Conservation (phyloP, 2,797 vertebrate genomes). For the Aratinga solstitialis region DNA sequence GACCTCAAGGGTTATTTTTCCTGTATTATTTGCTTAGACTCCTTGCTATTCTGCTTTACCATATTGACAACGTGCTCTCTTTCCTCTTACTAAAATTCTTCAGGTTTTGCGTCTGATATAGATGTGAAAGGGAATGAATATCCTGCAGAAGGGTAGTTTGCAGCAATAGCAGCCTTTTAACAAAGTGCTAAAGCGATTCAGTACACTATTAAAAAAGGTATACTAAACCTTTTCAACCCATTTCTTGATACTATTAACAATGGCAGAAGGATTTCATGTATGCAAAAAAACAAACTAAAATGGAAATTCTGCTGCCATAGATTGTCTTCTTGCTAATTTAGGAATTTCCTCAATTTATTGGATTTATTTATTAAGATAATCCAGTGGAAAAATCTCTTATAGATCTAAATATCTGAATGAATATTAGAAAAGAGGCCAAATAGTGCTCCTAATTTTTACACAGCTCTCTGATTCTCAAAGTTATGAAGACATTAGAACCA, state of each 20-base stretch:
- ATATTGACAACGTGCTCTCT: not conserved
- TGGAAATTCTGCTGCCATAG: not conserved
- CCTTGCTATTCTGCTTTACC: not conserved
- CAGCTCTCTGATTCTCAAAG: not conserved
- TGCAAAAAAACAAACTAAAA: not conserved
- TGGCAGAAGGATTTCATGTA: not conserved
- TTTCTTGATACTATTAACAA: not conserved
- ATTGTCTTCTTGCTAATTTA: not conserved
- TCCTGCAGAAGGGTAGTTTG: rapidly evolving
- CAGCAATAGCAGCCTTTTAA: not conserved
- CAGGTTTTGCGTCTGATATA: not conserved
- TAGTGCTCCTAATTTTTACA: not conserved
- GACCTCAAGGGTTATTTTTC: not conserved
- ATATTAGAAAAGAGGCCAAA: not conserved
- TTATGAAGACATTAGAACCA: not conserved
- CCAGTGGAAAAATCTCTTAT: not conserved
- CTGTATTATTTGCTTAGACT: not conserved
- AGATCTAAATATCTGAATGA: not conserved
- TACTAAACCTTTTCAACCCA: not conserved
- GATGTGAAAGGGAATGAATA: not conserved
- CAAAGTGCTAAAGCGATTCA: not conserved
- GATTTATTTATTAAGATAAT: not conserved
- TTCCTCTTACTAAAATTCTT: not conserved
- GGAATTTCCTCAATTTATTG: not conserved
- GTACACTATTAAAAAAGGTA: not conserved